phyloP scores from a whole-genome alignment of 2,888 invertebrate genomes.

The Aphelenchoides bicaudatus region DNA sequence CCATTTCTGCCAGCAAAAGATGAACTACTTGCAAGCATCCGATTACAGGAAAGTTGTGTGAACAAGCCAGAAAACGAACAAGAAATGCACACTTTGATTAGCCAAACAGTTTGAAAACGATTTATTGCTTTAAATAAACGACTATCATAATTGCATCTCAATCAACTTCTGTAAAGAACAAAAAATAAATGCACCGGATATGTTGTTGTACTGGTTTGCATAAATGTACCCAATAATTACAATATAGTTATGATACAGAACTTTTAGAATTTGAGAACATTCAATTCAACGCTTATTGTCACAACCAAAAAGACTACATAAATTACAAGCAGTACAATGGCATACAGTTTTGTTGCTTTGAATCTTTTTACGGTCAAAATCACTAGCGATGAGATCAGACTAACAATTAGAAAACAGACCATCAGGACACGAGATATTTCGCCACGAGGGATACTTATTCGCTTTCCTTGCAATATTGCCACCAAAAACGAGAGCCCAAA shows the following conservation, averaged over 20 bases:
- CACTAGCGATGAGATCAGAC: conserved; percentile 26
- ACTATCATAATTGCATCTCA: too few species aligned
- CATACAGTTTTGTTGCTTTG: conserved; percentile 15
- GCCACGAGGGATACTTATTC: conserved; percentile 28
- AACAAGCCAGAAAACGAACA: too few species aligned
- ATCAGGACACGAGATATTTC: conserved; percentile 23
- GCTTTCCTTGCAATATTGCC: conserved; percentile 43
- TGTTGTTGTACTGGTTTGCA: too few species aligned
- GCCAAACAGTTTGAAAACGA: too few species aligned
- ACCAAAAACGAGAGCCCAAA: conserved; percentile 51
- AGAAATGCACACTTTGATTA: too few species aligned
- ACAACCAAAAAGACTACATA: conserved; percentile 15
- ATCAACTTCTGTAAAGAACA: too few species aligned
- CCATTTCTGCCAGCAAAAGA: too few species aligned
- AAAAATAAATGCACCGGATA: too few species aligned
- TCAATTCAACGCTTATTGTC: not conserved
- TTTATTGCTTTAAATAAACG: too few species aligned
- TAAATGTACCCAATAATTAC: not conserved
- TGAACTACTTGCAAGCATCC: too few species aligned
- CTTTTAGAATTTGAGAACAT: not conserved
- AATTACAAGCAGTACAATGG: conserved; percentile 23
- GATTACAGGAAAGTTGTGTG: too few species aligned
- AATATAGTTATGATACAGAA: not conserved
- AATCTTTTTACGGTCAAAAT: conserved; percentile 24
- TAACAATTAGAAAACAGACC: conserved; percentile 27